Evolutionary conservation across 2,797 vertebrate species (phyloP), one percentile per base, ranked within the genome.

Genomic region (Lepus townsendii): DNA sequence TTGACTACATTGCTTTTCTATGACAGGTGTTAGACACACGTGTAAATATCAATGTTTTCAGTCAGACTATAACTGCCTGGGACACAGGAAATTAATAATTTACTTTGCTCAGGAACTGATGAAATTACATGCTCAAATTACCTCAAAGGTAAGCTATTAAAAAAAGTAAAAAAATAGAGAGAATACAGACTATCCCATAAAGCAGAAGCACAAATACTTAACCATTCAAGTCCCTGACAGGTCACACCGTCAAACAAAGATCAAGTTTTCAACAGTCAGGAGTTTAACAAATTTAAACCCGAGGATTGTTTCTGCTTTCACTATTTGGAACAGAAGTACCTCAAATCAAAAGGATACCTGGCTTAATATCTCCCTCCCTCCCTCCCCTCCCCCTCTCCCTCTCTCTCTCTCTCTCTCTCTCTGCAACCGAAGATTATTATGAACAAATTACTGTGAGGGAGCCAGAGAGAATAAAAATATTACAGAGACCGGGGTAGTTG

Each of bases 141-240:
- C 14, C n/a, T 83, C 76, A 91, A 93, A 95, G 62, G 80, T 52
- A 79, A 83, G 47, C 30, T n/a, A 42, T 32, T 62, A 82, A 85
- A 83, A 71, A 47, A 76, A 76, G 91, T 62, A 88, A 71, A 47
- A 75, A 76, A 93, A 76, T 20, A 16, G 30, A 95, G 66, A 38
- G 47, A 42, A 30, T 11, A 76, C 0, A 85, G 54, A 95, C 90
- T 14, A 87, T 57, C 62, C 30, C 69, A 38, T 42, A 86, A 94
- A 83, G 91, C 13, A 80, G 76, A 93, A 75, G 27, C 60, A 77
- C 57, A 83, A 94, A 90, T 30, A 62, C 35, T 68, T 75, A 50
- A 88, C 52, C 57, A 60, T 22, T 69, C 62, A 76, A 38, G 38
- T 50, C 8, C 38, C 83, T 52, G 27, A 79, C 35, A 12, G 35